Base-by-base conservation (phyloP, 2,888 invertebrate species). In the Lymantria monacha region DNA sequence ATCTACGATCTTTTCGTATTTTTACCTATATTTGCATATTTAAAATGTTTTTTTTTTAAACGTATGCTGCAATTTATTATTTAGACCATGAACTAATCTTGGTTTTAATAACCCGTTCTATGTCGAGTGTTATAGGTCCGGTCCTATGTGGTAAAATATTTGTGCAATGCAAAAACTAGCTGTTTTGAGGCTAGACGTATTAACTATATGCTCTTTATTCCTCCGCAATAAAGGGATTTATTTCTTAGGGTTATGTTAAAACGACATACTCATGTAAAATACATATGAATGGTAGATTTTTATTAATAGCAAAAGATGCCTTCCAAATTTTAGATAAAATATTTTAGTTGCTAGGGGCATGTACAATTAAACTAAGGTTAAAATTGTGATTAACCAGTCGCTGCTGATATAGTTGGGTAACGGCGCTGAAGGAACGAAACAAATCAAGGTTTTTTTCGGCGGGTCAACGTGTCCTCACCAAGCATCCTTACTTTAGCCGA, bases 401-500 rank as follows among this genome's bases (percentile, higher is more conserved):
- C 61, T 61, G 62, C 59, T 55, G 52, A 57, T 58, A 53, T 53
- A 53, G 66, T 79, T 79, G 65, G 63, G 74, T 68, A 79, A 80
- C 63, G 69, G 61, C 65, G 65, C 66, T 65, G 71, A 74, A 72
- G 75, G 76, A 76, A 76, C 74, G 70, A 51, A 41, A 47, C 47
- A 40, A 47, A 47, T 61, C 80, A 81, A 83, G 82, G 83, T 74
- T 76, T 70, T 36, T 22, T 55, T 58, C 59, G 61, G 64, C 63
- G 63, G 79, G 77, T 76, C 79, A 76, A 56, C 70, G 72, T 72
- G 80, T 79, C 79, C 76, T 78, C 76, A 72, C 64, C 66, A 69
- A 60, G 69, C 78, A 83, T 82, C 81, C 81, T 79, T 83, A 77
- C 76, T 70, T 67, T 69, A 69, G 71, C 67, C 64, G 66, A 72